These are phyloP conservation scores for Odocoileus virginianus DNA, from an alignment of 2,113 vertebrate species.

Conservation along the genomic window DNA sequence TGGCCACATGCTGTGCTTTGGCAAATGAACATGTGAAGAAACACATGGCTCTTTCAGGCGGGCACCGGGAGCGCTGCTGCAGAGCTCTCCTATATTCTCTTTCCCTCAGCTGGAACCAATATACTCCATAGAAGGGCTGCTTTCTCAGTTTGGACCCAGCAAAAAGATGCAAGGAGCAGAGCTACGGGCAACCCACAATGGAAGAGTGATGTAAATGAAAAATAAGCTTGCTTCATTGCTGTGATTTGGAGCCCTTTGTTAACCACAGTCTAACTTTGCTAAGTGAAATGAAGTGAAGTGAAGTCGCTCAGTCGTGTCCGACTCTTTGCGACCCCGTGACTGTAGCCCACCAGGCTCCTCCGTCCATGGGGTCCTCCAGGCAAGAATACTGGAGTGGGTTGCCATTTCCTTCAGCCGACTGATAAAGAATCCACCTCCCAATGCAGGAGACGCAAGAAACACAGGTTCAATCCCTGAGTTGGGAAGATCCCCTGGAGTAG, in stretches of 20 bases:
- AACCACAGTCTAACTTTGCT: neutral
- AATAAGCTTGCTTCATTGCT: neutral
- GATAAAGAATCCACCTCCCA: neutral
- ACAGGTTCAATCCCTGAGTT: neutral
- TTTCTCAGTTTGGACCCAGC: neutral
- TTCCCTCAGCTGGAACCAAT: neutral
- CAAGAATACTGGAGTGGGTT: too few relatives aligned
- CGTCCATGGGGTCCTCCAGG: too few relatives aligned
- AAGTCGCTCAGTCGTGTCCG: too few relatives aligned
- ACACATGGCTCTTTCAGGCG: neutral
- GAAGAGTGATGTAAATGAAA: neutral
- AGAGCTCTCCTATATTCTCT: neutral
- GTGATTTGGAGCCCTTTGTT: neutral
- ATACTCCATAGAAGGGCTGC: too few relatives aligned
- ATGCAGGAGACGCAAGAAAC: neutral
- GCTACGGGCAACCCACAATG: neutral
- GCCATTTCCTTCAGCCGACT: neutral
- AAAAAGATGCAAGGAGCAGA: neutral
- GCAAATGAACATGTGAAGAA: neutral
- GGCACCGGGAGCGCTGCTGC: accelerated
- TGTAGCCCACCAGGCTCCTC: too few relatives aligned
- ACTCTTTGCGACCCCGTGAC: too few relatives aligned
- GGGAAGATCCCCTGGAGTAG: neutral
- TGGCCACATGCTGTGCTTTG: neutral
- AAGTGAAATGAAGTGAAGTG: neutral